These are phyloP conservation scores for Pseudomugil tenellus DNA, from an alignment of 2,797 vertebrate species.

Conservation along the genomic window DNA sequence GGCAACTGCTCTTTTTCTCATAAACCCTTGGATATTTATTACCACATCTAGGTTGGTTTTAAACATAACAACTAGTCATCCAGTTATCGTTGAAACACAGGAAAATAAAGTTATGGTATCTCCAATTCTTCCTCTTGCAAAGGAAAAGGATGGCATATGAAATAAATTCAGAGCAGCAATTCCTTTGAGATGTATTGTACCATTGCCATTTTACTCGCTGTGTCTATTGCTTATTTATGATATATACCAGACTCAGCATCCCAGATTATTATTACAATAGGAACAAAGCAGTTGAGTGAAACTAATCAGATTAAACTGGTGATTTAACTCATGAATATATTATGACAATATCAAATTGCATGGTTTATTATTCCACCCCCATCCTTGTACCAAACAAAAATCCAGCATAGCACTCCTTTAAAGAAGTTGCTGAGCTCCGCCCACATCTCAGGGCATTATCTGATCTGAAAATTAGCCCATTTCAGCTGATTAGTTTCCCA, in stretches of 20 bases:
- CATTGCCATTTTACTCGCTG: constrained; percentile 52
- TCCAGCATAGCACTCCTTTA: not conserved
- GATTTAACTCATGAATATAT: constrained; percentile 35
- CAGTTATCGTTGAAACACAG: constrained; percentile 43
- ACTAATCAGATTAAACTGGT: constrained; percentile 64
- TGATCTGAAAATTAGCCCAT: not conserved
- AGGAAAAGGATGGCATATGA: constrained; percentile 15
- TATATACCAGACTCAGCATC: constrained; percentile 49
- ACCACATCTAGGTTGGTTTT: constrained; percentile 43
- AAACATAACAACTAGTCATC: constrained; percentile 53
- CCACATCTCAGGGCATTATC: constrained; percentile 1
- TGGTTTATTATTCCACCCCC: constrained; percentile 1
- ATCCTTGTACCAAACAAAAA: not conserved
- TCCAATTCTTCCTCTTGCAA: not conserved
- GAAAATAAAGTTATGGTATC: constrained; percentile 39
- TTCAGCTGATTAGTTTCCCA: not conserved
- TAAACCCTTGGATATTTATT: constrained; percentile 40
- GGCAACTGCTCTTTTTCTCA: constrained; percentile 68
- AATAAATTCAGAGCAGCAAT: constrained; percentile 41
- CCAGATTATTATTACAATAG: constrained; percentile 63
- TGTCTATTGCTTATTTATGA: constrained; percentile 67
- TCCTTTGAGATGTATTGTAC: constrained; percentile 56
- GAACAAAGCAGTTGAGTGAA: constrained; percentile 61
- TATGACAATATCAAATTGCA: constrained; percentile 30
- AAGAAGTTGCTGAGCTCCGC: not conserved